A percentile compares a stretch with the other conserved stretches of the same genome.
Evolutionary conservation across 2,113 vertebrate species (phyloP).

Genomic region (Podarcis cretensis): DNA sequence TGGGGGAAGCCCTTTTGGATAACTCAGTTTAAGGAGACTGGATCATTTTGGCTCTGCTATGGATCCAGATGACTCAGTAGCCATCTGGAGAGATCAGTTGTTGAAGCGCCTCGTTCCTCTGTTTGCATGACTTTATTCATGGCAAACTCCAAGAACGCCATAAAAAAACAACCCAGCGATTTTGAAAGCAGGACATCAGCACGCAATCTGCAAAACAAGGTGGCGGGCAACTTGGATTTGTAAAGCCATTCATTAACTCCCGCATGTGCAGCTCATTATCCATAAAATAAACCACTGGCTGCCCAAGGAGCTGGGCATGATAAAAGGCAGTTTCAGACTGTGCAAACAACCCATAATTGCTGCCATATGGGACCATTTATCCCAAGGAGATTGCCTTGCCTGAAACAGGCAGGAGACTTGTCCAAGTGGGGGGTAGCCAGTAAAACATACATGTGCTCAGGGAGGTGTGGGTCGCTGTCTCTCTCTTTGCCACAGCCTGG

Average conservation of each 20-base stretch:
- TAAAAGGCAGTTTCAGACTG: accelerated
- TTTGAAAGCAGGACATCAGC: too few relatives aligned
- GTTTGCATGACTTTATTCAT: neutral
- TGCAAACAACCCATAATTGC: neutral
- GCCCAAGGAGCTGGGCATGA: accelerated
- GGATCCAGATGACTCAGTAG: neutral
- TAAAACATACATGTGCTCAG: neutral
- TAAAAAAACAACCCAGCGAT: too few relatives aligned
- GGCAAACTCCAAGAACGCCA: neutral
- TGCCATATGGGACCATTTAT: neutral
- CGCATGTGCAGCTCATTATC: neutral
- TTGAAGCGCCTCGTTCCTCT: neutral
- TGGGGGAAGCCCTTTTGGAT: neutral
- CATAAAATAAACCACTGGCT: neutral
- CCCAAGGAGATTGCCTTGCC: neutral
- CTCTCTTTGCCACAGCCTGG: neutral
- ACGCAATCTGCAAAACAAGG: accelerated
- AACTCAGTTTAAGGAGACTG: neutral
- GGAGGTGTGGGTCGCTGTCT: neutral
- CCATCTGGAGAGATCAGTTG: neutral
- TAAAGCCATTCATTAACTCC: accelerated
- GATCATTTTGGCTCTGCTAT: neutral
- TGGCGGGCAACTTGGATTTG: neutral
- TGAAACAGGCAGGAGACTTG: neutral
- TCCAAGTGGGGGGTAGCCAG: neutral